Evolutionary conservation across 2,888 invertebrate genomes (phyloP).

Genomic region (Eugnorisma glareosa): DNA sequence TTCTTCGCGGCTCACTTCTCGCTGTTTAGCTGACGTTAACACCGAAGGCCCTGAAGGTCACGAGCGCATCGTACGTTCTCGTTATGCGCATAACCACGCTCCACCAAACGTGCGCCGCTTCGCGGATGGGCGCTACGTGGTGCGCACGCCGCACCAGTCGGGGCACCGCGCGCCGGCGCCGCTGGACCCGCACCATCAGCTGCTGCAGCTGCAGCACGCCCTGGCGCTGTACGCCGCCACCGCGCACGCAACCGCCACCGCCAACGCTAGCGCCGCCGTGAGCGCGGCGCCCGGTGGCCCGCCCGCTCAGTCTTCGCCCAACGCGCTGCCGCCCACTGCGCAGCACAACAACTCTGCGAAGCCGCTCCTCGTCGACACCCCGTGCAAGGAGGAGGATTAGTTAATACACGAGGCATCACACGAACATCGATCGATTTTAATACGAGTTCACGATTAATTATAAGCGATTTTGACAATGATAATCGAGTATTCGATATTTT

Average conservation of each 20-base stretch:
- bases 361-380: conserved; percentile 87
- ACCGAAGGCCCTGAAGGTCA: conserved; percentile 89
- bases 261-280: conserved; percentile 79
- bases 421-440: conserved; percentile 66
- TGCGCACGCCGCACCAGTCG: conserved; percentile 88
- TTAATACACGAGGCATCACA: conserved; percentile 42
- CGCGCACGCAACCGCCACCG: conserved; percentile 86
- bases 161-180: conserved; percentile 88
- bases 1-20: conserved; percentile 87
- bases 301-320: conserved; percentile 79
- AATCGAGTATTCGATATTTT: conserved; percentile 80
- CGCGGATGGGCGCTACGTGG: conserved; percentile 88
- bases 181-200: conserved; percentile 87
- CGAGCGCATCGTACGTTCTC: conserved; percentile 88
- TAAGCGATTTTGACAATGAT: conserved; percentile 73
- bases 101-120: conserved; percentile 89
- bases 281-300: conserved; percentile 71
- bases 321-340: conserved; percentile 75
- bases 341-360: conserved; percentile 82
- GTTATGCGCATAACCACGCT: conserved; percentile 88
- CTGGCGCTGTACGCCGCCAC: conserved; percentile 87
- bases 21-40: conserved; percentile 88
- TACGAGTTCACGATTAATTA: conserved; percentile 71
- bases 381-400: conserved; percentile 87
- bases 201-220: conserved; percentile 88